Evolutionary conservation across 2,113 vertebrate species (phyloP), one percentile per base, ranked within the genome.

Genomic region (Hippocampus abdominalis): DNA sequence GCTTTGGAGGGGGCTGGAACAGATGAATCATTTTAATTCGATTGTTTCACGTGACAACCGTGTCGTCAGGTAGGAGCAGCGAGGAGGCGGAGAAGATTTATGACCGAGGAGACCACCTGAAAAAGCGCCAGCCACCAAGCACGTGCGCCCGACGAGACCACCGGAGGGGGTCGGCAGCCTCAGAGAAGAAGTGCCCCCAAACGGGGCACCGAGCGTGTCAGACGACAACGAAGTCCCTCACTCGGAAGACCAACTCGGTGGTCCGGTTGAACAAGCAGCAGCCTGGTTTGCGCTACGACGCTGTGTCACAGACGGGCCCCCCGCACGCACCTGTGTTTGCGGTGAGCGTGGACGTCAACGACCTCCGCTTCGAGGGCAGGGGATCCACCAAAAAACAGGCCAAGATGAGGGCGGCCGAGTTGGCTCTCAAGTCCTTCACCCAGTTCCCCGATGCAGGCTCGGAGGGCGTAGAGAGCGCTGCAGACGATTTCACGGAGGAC

Each of bases 351-450:
- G 94, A 97, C 74, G 95, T 98, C 0, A 94, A 97, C 0, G 96
- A 95, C 23, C 91, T 95, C 20, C 93, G 89, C 0, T 97, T 96
- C 15, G 94, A 96, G 84, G 96, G 96, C 70, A 91, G 88, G 0
- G 96, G 96, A 0, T 91, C 95, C n/a, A 95, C 94, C 1, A 98
- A 97, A 81, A 98, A 96, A 87, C 93, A 94, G 77, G 95, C 95
- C 36, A 98, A 98, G 90, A 93, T 94, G 93, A 91, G 88, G 16
- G 95, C 94, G 0, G 96, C 95, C 0, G 95, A 98, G 83, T 72
- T 92, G 65, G 96, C 96, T 1, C 91, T 97, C 18, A 89, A 92
- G 63, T 97, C 95, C 0, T 97, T 97, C 0, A 84, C 96, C 48
- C 96, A 96, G 93, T 96, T 97, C 79, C 95, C 95, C 40, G 95